A percentile compares a stretch with the other conserved stretches of the same genome.
Evolutionary conservation across 2,113 vertebrate species (phyloP).

Genomic region (Ophiodon elongatus): DNA sequence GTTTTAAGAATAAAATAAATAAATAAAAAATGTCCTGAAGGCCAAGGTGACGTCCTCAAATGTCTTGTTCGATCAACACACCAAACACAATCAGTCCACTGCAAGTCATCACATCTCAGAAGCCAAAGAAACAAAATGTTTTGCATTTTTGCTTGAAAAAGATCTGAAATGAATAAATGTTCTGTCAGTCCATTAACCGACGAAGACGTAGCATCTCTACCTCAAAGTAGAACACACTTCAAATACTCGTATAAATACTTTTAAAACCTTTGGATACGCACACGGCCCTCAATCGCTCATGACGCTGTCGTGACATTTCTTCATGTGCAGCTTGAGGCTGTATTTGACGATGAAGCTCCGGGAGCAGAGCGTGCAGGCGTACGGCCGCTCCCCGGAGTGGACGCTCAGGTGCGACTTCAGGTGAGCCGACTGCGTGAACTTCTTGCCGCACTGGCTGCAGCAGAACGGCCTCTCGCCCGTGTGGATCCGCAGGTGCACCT

Average conservation of each 20-base stretch:
- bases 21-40: neutral
- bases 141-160: too few species aligned
- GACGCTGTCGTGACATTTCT: slow-evolving; percentile 58
- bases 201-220: too few species aligned
- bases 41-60: neutral
- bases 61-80: neutral
- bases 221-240: neutral
- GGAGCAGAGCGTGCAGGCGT: slow-evolving; percentile 73
- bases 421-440: slow-evolving; percentile 82
- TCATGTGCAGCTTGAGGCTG: slow-evolving; percentile 81
- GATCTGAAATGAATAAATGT: too few species aligned
- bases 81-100: neutral
- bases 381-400: slow-evolving; percentile 78
- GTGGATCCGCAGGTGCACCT: slow-evolving; percentile 82
- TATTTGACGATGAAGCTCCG: slow-evolving; percentile 81
- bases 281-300: neutral
- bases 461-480: slow-evolving; percentile 79
- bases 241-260: neutral
- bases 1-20: neutral
- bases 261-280: neutral
- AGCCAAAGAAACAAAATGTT: neutral
- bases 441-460: slow-evolving; percentile 80
- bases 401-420: slow-evolving; percentile 81
- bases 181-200: too few species aligned
- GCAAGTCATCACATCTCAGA: neutral